Evolutionary conservation across 2,888 invertebrate species (phyloP).

Genomic region (Rhagonycha lutea): DNA sequence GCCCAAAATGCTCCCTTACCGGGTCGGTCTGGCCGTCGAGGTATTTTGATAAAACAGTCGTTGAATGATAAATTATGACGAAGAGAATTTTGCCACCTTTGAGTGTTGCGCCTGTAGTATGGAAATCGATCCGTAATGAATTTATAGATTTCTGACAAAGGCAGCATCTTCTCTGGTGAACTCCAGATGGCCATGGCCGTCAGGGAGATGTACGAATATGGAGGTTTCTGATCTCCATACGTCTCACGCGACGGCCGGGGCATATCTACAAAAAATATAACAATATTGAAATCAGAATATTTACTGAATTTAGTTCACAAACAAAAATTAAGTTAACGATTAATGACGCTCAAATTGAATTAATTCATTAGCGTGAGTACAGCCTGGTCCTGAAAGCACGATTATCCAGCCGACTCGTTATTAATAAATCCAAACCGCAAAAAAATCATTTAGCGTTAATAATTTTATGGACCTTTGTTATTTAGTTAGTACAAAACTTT

Average conservation of each 20-base stretch:
- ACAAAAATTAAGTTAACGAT: not conserved
- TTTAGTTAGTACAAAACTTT: not conserved
- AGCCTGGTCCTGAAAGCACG: constrained; percentile 37
- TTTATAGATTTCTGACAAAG: constrained; percentile 82
- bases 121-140: constrained; percentile 89
- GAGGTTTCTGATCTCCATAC: constrained; percentile 96
- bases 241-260: constrained; percentile 93
- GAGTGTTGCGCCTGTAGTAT: constrained; percentile 79
- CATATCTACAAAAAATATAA: constrained; percentile 59
- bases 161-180: constrained; percentile 92
- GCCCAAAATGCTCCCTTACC: constrained; percentile 83
- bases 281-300: not conserved
- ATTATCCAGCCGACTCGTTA: constrained; percentile 39
- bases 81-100: constrained; percentile 70
- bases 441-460: constrained; percentile 36
- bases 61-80: constrained; percentile 76
- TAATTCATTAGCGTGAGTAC: constrained; percentile 6
- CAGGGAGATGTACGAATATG: constrained; percentile 95
- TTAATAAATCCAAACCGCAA: constrained; percentile 38
- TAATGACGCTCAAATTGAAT: not conserved
- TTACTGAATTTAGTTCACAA: not conserved
- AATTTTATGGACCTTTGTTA: constrained; percentile 28
- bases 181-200: constrained; percentile 99
- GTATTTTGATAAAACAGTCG: constrained; percentile 79
- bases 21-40: constrained; percentile 71